phyloP scores from a whole-genome alignment of 2,113 vertebrate genomes.

The Catharus bicknelli region DNA sequence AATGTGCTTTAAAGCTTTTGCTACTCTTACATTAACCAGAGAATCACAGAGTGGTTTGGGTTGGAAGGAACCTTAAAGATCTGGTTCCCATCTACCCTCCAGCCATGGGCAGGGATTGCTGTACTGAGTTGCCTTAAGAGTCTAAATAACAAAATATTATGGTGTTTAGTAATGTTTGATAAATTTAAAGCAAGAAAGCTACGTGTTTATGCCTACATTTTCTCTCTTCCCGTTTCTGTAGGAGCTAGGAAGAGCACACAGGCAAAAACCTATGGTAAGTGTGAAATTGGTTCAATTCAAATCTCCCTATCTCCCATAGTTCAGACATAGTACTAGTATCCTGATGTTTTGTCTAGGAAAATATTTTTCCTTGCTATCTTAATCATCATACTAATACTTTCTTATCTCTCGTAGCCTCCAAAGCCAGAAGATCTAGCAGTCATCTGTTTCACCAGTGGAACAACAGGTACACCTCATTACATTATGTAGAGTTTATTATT shows the following conservation, averaged over 20 bases:
- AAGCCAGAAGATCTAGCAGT: conserved; percentile 91
- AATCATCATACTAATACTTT: neutral
- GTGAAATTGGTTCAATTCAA: neutral
- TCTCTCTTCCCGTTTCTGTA: conserved; percentile 30
- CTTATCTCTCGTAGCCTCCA: conserved; percentile 81
- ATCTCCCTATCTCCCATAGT: neutral
- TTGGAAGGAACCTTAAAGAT: neutral
- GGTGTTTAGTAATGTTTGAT: neutral
- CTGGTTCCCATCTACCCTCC: neutral
- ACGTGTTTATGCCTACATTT: neutral
- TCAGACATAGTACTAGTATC: conserved; percentile 8
- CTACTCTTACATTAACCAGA: neutral
- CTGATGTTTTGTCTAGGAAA: neutral
- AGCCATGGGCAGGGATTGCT: neutral
- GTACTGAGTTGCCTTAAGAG: neutral
- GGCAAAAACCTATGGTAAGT: conserved; percentile 82
- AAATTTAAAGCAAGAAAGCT: neutral
- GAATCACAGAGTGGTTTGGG: neutral
- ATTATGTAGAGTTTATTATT: neutral
- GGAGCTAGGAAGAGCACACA: conserved; percentile 83
- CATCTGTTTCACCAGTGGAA: conserved; percentile 97
- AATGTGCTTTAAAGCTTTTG: neutral
- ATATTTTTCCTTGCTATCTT: neutral
- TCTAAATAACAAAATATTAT: neutral
- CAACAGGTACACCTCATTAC: conserved; percentile 84